Conservation (phyloP, 1,140 invertebrate genomes). For the Popillia japonica region DNA sequence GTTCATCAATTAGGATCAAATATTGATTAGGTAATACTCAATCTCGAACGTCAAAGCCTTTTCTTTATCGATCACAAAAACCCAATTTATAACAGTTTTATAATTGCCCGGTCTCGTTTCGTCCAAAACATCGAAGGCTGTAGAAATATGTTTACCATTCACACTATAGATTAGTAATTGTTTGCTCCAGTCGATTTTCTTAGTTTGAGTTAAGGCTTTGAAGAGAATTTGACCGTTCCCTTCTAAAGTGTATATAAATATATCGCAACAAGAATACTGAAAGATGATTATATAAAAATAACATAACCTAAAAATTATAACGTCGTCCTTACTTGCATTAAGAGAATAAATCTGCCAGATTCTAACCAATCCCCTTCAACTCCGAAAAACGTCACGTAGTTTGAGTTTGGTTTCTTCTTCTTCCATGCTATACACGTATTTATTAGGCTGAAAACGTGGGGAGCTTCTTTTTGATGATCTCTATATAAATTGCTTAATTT, state of each 20-base stretch:
- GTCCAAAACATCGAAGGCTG: not conserved
- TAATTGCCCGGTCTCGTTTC: not conserved
- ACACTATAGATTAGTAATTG: not conserved
- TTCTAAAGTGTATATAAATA: not conserved
- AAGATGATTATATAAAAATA: no score
- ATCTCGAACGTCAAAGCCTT: not conserved
- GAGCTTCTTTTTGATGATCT: not conserved
- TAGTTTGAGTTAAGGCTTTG: not conserved
- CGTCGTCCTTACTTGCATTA: not conserved
- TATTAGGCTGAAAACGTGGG: slow-evolving; percentile 13
- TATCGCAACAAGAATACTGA: slow-evolving; percentile 16
- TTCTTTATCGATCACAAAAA: not conserved
- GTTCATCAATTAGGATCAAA: not conserved
- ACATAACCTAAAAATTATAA: not conserved
- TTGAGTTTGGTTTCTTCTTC: not conserved
- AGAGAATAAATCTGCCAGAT: not conserved
- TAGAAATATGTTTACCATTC: not conserved
- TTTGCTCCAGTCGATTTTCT: not conserved
- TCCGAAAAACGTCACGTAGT: slow-evolving; percentile 9
- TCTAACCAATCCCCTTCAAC: not conserved
- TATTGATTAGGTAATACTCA: not conserved
- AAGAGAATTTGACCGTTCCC: not conserved
- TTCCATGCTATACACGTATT: slow-evolving; percentile 12
- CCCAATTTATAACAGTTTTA: no score
- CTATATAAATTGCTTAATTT: not conserved